Conservation (phyloP, 2,113 vertebrate genomes). For the Bagarius yarrelli region DNA sequence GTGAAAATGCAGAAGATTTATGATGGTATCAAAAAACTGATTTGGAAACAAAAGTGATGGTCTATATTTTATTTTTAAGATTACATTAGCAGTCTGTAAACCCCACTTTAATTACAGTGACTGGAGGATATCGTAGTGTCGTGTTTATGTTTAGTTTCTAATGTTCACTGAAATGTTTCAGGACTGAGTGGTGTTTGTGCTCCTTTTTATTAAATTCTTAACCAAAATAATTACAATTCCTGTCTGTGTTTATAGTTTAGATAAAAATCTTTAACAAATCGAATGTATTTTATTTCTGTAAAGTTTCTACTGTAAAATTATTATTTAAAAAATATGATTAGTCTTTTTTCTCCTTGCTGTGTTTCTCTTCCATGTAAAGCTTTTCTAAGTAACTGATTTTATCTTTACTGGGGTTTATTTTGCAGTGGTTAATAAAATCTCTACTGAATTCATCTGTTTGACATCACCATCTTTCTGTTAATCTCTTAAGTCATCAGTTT, state of each 20-base stretch:
- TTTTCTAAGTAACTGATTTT: not conserved
- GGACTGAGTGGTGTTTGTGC: not conserved
- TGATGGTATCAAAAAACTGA: not conserved
- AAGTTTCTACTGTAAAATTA: not conserved
- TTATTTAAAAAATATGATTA: too few species aligned
- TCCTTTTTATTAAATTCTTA: not conserved
- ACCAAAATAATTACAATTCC: not conserved
- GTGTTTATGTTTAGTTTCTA: not conserved
- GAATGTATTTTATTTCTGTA: not conserved
- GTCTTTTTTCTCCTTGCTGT: too few species aligned
- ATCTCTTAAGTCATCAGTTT: too few species aligned
- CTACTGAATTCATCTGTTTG: not conserved
- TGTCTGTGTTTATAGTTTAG: not conserved
- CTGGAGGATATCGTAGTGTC: not conserved
- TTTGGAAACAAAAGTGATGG: too few species aligned
- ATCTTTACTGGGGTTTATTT: too few species aligned
- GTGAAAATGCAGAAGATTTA: constrained; percentile 32
- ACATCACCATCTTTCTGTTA: not conserved
- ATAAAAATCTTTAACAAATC: not conserved
- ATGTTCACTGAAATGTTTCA: not conserved
- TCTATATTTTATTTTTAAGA: too few species aligned
- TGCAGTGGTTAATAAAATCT: too few species aligned
- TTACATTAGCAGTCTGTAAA: too few species aligned
- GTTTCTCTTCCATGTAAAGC: too few species aligned
- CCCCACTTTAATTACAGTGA: not conserved